Conservation (phyloP, 2,797 vertebrate genomes). For the Cirrhinus mrigala region DNA sequence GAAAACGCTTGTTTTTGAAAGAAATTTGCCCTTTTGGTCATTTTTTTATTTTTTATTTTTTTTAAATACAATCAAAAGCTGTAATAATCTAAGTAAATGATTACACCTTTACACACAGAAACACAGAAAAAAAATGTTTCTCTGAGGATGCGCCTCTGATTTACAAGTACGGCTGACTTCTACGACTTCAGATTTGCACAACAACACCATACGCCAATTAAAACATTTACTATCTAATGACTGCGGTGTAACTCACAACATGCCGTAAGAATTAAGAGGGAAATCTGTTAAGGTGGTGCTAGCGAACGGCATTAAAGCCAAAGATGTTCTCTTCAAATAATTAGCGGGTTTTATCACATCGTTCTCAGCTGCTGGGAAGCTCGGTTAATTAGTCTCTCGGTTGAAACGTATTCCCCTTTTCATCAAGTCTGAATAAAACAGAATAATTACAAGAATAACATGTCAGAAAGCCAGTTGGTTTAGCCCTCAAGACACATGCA, state of each 20-base stretch:
- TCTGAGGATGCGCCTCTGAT: background rate
- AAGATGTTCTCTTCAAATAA: conserved; percentile 39
- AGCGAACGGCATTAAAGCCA: background rate
- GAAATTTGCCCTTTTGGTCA: background rate
- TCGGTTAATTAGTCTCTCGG: conserved; percentile 37
- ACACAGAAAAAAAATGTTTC: background rate
- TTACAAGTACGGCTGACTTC: background rate
- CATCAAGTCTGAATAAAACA: conserved; percentile 48
- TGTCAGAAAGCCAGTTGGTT: conserved; percentile 33
- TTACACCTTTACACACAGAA: background rate
- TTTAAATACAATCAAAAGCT: background rate
- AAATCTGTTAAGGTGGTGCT: conserved; percentile 28
- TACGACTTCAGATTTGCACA: conserved; percentile 15
- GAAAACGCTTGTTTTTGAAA: background rate
- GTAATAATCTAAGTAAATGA: background rate
- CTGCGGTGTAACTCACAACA: background rate
- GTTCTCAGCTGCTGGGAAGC: conserved; percentile 29
- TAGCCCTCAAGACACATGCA: conserved; percentile 31
- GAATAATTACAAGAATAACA: conserved; percentile 34
- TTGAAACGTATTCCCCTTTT: conserved; percentile 26
- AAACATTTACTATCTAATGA: conserved; percentile 29
- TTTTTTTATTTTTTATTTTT: background rate
- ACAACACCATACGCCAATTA: conserved; percentile 14
- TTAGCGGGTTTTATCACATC: conserved; percentile 34
- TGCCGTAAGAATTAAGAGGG: background rate